A percentile compares a stretch with the other conserved stretches of the same genome.
Conservation (phyloP, 2,888 invertebrate genomes). For the Schrankia costaestrigalis region DNA sequence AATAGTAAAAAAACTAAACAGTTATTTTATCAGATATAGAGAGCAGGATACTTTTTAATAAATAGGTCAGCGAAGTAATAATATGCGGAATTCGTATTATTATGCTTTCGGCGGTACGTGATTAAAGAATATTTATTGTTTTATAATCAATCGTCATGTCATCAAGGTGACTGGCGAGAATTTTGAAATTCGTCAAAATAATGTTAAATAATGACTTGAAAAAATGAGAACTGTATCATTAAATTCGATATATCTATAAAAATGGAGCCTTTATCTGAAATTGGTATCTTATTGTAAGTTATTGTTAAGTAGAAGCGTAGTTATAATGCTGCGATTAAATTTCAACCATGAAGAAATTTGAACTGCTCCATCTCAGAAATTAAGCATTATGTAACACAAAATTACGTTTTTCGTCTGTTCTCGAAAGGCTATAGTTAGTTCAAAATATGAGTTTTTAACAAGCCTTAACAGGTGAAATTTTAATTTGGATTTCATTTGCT, state of each 20-base stretch:
- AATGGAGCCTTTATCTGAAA: too few species aligned
- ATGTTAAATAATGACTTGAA: conserved; percentile 27
- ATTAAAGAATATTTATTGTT: conserved; percentile 67
- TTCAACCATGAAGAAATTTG: conserved; percentile 34
- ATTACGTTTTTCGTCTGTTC: conserved; percentile 35
- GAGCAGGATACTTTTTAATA: conserved; percentile 59
- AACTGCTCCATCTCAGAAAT: conserved; percentile 28
- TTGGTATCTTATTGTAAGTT: conserved; percentile 11
- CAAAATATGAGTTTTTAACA: conserved; percentile 62
- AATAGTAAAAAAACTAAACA: conserved; percentile 54
- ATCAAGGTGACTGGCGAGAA: conserved; percentile 38
- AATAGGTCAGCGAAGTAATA: conserved; percentile 68
- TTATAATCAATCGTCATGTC: conserved; percentile 60
- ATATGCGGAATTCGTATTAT: conserved; percentile 57
- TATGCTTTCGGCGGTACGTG: conserved; percentile 60
- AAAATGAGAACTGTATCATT: conserved; percentile 7
- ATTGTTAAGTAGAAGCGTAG: conserved; percentile 21
- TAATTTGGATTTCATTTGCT: conserved; percentile 32
- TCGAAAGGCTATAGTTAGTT: conserved; percentile 55
- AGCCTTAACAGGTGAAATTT: conserved; percentile 38
- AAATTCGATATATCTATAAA: conserved; percentile 12
- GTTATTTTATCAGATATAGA: conserved; percentile 60
- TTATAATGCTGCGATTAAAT: conserved; percentile 33
- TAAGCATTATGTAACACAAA: conserved; percentile 33
- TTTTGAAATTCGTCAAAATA: conserved; percentile 33